phyloP scores from a whole-genome alignment of 1,140 invertebrate species.

The Frieseomelitta varia region DNA sequence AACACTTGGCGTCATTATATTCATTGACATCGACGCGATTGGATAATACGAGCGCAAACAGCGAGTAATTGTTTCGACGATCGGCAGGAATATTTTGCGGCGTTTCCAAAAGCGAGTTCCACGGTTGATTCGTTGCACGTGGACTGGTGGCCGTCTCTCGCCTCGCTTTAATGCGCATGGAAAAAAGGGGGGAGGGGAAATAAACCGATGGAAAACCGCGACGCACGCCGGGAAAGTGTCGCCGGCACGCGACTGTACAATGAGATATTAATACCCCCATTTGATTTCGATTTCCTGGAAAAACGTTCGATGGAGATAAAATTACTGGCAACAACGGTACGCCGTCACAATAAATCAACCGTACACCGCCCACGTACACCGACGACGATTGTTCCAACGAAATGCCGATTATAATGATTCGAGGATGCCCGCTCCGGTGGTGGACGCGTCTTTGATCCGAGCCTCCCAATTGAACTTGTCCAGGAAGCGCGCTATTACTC shows the following conservation, averaged over 20 bases:
- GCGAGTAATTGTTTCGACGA: conserved; percentile 63
- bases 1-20: conserved; percentile 54
- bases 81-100: conserved; percentile 59
- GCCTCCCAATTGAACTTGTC: not conserved
- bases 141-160: conserved; percentile 57
- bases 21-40: conserved; percentile 61
- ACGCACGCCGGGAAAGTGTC: conserved; percentile 72
- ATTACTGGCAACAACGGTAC: conserved; percentile 77
- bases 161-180: conserved; percentile 76
- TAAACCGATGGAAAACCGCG: conserved; percentile 78
- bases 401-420: conserved; percentile 49
- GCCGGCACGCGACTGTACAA: conserved; percentile 77
- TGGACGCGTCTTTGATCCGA: not conserved
- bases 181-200: conserved; percentile 73
- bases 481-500: not conserved
- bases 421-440: not conserved
- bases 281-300: conserved; percentile 81
- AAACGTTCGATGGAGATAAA: conserved; percentile 80
- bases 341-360: conserved; percentile 74
- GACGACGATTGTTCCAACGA: conserved; percentile 39
- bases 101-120: conserved; percentile 51
- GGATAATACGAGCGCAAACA: conserved; percentile 58
- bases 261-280: conserved; percentile 81
- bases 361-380: conserved; percentile 43
- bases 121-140: conserved; percentile 59